Percentiles rank a stretch among this genome's conserved stretches.
Evolutionary conservation across 2,797 vertebrate species (phyloP).

Genomic region (Helicolenus hilgendorfi): DNA sequence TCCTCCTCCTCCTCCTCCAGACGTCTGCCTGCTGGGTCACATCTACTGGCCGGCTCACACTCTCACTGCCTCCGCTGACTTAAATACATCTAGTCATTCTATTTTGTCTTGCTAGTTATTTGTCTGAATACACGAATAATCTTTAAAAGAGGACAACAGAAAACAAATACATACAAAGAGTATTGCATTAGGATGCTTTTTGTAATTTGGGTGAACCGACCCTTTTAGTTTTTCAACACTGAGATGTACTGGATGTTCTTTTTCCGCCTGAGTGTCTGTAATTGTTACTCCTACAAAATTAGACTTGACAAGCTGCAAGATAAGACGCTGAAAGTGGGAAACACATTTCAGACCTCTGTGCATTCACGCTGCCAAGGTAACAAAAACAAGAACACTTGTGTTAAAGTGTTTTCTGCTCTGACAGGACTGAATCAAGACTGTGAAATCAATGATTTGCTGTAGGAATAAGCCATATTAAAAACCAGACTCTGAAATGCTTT

Average conservation of each 20-base stretch:
- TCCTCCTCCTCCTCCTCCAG: background rate
- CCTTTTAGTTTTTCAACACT: background rate
- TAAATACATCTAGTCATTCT: background rate
- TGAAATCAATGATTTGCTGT: background rate
- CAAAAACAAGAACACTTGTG: background rate
- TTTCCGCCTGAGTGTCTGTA: background rate
- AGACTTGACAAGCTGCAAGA: background rate
- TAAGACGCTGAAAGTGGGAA: background rate
- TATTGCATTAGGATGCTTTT: background rate
- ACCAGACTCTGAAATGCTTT: background rate
- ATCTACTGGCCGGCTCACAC: conserved; percentile 8
- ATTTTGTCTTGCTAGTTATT: background rate
- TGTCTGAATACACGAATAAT: background rate
- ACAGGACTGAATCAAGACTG: background rate
- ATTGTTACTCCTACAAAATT: background rate
- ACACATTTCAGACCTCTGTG: background rate
- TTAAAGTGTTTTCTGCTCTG: background rate
- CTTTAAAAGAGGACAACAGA: background rate
- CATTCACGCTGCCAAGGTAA: background rate
- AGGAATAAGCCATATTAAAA: background rate
- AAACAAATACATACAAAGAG: background rate
- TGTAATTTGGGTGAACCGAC: background rate
- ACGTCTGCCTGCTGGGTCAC: background rate
- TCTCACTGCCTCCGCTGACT: conserved; percentile 26
- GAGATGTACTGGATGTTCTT: background rate